Percentiles rank a stretch among this genome's conserved stretches.
Conservation (phyloP, 2,113 vertebrate genomes). For the Orientallactaga bullata region DNA sequence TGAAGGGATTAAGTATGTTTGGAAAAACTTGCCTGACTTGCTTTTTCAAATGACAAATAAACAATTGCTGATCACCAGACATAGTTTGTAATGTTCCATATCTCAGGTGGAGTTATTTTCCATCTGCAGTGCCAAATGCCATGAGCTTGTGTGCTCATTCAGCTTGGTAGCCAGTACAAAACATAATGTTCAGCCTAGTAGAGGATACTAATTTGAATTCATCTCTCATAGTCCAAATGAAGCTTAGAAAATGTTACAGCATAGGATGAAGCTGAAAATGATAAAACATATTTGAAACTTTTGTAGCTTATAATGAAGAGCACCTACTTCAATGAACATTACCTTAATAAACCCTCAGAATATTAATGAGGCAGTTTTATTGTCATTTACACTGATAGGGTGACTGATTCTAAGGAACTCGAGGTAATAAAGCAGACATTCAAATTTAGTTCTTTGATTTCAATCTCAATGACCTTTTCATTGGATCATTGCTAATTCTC, state of each 20-base stretch:
- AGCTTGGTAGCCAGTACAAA: neutral
- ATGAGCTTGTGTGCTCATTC: fast-evolving
- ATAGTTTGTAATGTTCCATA: neutral
- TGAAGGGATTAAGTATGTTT: constrained; percentile 11
- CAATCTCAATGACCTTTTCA: constrained; percentile 59
- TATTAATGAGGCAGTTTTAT: constrained; percentile 3
- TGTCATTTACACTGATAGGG: constrained; percentile 17
- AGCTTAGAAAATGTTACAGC: constrained; percentile 8
- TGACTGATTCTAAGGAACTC: constrained; percentile 1
- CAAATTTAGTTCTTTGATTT: constrained; percentile 59
- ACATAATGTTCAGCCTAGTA: neutral
- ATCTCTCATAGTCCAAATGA: neutral
- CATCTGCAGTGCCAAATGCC: neutral
- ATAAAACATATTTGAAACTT: constrained; percentile 25
- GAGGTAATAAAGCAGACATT: constrained; percentile 41
- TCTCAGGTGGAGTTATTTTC: neutral
- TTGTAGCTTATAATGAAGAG: constrained; percentile 45
- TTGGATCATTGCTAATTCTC: constrained; percentile 45
- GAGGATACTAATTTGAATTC: neutral
- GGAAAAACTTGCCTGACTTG: neutral
- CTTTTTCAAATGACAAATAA: constrained; percentile 8
- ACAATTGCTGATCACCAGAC: neutral
- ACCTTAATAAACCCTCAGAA: constrained; percentile 41
- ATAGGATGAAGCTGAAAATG: neutral
- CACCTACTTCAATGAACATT: neutral